Conservation (phyloP, 2,113 vertebrate genomes). For the Callopanchax toddi region DNA sequence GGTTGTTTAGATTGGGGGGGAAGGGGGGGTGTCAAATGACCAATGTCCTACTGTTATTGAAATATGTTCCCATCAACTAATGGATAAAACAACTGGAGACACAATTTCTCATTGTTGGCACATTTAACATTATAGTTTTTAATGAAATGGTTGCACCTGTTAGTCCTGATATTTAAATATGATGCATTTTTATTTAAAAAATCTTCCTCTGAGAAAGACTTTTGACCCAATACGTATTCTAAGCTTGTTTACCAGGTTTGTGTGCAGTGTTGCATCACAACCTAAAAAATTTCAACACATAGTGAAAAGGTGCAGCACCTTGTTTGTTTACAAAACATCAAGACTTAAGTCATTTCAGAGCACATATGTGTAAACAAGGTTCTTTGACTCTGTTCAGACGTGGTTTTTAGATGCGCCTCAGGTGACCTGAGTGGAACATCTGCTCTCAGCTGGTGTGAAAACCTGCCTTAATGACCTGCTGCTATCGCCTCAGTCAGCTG, state of each 20-base stretch:
- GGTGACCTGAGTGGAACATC: neutral
- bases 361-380: neutral
- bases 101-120: too few species aligned
- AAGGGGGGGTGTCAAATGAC: too few species aligned
- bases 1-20: too few species aligned
- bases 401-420: neutral
- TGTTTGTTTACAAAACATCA: constrained; percentile 1
- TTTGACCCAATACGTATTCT: neutral
- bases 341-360: too few species aligned
- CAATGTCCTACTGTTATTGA: too few species aligned
- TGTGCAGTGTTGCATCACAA: neutral
- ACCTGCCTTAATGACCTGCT: too few species aligned
- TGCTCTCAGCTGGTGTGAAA: neutral
- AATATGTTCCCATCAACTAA: too few species aligned
- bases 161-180: neutral
- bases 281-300: neutral
- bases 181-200: neutral
- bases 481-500: too few species aligned
- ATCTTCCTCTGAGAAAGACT: neutral
- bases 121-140: too few species aligned
- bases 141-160: too few species aligned
- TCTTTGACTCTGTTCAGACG: neutral
- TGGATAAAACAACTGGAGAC: too few species aligned
- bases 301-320: neutral
- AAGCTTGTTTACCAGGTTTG: constrained; percentile 6